Conservation (phyloP, 2,888 invertebrate genomes). For the Pandemis corylana region DNA sequence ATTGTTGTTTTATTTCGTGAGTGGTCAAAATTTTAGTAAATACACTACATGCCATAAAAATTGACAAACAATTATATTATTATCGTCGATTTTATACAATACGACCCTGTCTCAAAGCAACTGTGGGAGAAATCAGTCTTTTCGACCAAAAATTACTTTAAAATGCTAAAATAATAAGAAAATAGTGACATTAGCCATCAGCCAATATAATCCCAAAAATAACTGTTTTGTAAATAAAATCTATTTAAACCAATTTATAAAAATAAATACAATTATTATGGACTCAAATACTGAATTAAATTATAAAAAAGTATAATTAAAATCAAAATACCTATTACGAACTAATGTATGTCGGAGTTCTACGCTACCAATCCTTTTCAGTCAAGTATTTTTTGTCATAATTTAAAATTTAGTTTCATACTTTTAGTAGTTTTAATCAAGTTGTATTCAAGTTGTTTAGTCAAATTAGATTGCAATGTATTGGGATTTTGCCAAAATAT, state of each 20-base stretch:
- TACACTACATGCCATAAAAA: slow-evolving; percentile 41
- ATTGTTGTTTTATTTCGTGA: slow-evolving; percentile 10
- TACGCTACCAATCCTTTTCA: slow-evolving; percentile 11
- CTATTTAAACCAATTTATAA: slow-evolving; percentile 35
- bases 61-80: slow-evolving; percentile 51
- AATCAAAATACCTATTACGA: slow-evolving; percentile 29
- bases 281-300: slow-evolving; percentile 39
- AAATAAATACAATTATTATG: slow-evolving; percentile 35
- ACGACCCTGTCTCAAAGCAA: slow-evolving; percentile 52
- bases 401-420: neutral
- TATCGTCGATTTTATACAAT: slow-evolving; percentile 46
- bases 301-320: slow-evolving; percentile 26
- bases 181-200: slow-evolving; percentile 16
- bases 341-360: slow-evolving; percentile 26
- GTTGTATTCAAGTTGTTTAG: no score
- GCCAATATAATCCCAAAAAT: slow-evolving; percentile 19
- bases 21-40: slow-evolving; percentile 29
- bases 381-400: neutral
- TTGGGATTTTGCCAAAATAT: no score
- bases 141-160: slow-evolving; percentile 48
- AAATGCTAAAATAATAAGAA: slow-evolving; percentile 23
- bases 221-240: slow-evolving; percentile 40
- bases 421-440: no score
- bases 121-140: slow-evolving; percentile 55
- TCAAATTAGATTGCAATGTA: no score